Evolutionary conservation across 2,888 invertebrate genomes (phyloP).

Genomic region (Nymphalis c-album): DNA sequence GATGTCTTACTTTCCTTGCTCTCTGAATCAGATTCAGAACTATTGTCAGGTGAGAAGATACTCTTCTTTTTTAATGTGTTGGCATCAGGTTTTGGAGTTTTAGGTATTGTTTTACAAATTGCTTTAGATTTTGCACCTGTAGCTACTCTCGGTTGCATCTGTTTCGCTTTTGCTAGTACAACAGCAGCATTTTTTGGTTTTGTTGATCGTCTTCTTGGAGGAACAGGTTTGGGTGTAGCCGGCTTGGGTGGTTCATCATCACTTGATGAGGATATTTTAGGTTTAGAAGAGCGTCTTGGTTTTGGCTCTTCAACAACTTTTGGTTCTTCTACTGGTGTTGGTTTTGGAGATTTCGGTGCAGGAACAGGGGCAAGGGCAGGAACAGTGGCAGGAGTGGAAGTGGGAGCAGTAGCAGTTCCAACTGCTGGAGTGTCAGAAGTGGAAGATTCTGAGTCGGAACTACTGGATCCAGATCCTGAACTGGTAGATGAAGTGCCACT

Average conservation of each 20-base stretch:
- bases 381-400: conserved; percentile 77
- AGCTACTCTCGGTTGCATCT: conserved; percentile 54
- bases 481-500: conserved; percentile 86
- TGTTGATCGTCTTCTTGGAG: conserved; percentile 75
- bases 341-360: conserved; percentile 66
- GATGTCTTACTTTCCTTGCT: conserved; percentile 58
- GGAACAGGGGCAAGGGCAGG: conserved; percentile 47
- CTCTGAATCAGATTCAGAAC: conserved; percentile 72
- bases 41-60: conserved; percentile 91
- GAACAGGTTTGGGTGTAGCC: conserved; percentile 59
- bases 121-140: conserved; percentile 72
- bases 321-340: conserved; percentile 58
- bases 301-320: conserved; percentile 67
- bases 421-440: conserved; percentile 66
- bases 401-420: conserved; percentile 38
- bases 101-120: conserved; percentile 64
- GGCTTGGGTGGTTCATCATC: conserved; percentile 82
- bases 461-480: conserved; percentile 86
- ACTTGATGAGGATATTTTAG: conserved; percentile 80
- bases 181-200: conserved; percentile 85
- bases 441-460: conserved; percentile 87
- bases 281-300: conserved; percentile 63
- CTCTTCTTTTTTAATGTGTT: conserved; percentile 85
- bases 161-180: conserved; percentile 81
- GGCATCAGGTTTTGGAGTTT: conserved; percentile 54